Percentiles rank a stretch among this genome's conserved stretches.
Evolutionary conservation across 2,113 vertebrate species (phyloP).

Genomic region (Opisthocomus hoazin): DNA sequence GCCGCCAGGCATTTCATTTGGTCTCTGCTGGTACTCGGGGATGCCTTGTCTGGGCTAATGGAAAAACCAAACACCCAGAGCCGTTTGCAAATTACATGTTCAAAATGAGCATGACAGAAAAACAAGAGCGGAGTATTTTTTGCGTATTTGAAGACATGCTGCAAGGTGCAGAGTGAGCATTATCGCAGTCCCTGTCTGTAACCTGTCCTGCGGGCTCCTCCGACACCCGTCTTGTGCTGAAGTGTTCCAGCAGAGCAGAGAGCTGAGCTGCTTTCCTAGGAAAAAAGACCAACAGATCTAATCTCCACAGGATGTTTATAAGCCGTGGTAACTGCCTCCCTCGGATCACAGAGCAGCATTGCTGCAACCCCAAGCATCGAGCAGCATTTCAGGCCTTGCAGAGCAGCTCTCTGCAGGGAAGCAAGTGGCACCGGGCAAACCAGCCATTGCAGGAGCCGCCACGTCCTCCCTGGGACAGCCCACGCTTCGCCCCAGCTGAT

Average conservation of each 20-base stretch:
- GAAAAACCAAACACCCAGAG: background rate
- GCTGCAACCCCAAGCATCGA: background rate
- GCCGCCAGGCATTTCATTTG: background rate
- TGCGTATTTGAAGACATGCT: background rate
- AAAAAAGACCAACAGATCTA: background rate
- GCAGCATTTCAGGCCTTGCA: background rate
- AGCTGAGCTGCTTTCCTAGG: background rate
- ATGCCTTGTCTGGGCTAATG: background rate
- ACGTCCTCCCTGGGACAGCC: background rate
- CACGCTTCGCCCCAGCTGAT: background rate
- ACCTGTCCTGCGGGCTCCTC: background rate
- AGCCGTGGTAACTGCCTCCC: background rate
- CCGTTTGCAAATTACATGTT: background rate
- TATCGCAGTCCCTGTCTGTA: rapidly evolving
- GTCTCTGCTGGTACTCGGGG: background rate
- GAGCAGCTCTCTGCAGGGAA: background rate
- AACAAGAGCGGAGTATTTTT: background rate
- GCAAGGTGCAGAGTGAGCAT: background rate
- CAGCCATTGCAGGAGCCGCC: background rate
- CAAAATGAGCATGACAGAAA: background rate
- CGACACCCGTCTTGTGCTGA: background rate
- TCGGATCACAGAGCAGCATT: background rate
- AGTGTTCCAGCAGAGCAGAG: background rate
- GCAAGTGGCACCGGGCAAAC: background rate
- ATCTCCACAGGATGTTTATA: background rate